Conservation (phyloP, 2,888 invertebrate species). For the Taenaris catops region DNA sequence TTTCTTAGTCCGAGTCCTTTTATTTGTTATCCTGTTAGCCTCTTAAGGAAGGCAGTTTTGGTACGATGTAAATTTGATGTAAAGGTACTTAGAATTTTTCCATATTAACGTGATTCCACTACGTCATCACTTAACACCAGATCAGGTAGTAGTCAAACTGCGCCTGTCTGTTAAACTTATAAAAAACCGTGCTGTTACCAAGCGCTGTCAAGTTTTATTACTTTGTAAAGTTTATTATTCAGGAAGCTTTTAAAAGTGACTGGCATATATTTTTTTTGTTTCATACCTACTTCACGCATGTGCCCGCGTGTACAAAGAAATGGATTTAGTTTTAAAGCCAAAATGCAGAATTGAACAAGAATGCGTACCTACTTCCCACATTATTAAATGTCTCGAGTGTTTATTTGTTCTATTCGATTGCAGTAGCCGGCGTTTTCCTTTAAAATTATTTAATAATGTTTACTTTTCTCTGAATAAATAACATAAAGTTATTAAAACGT, state of each 20-base stretch:
- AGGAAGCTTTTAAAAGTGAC: conserved; percentile 24
- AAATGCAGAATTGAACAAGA: conserved; percentile 12
- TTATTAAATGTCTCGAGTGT: conserved; percentile 14
- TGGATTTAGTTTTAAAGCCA: conserved; percentile 17
- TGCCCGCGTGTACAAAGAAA: conserved; percentile 9
- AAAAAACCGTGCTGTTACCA: too few species aligned
- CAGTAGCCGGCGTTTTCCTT: not conserved
- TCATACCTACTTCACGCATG: conserved; percentile 4
- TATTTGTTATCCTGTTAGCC: too few species aligned
- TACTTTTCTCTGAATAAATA: too few species aligned
- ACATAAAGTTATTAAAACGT: too few species aligned
- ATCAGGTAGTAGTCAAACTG: too few species aligned
- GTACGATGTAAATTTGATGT: too few species aligned
- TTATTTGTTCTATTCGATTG: conserved; percentile 12
- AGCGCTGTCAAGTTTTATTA: conserved; percentile 17
- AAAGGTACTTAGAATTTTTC: too few species aligned
- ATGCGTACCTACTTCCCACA: conserved; percentile 19
- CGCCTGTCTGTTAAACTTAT: too few species aligned
- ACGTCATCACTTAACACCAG: too few species aligned
- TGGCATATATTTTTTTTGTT: conserved; percentile 15
- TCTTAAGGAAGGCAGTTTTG: too few species aligned
- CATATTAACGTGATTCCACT: too few species aligned
- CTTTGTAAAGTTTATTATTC: conserved; percentile 22
- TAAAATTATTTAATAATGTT: conserved; percentile 2
- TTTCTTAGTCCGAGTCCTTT: too few species aligned